These are phyloP conservation scores for Tipula lateralis DNA, from an alignment of 2,888 invertebrate genomes.

Conservation along the genomic window DNA sequence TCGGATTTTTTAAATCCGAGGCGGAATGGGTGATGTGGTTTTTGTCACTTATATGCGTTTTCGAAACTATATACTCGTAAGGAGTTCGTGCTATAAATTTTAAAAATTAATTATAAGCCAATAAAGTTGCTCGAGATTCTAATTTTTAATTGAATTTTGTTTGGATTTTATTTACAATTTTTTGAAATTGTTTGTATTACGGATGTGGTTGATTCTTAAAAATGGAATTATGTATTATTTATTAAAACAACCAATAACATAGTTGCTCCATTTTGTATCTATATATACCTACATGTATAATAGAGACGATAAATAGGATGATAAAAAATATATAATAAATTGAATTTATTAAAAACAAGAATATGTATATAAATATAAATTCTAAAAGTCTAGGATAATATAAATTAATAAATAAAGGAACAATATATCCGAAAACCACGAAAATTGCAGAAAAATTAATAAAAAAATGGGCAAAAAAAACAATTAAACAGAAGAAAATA, in stretches of 20 bases:
- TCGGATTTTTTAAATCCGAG: no score
- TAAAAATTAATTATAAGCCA: constrained; percentile 2
- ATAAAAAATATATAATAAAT: not conserved
- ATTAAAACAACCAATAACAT: not conserved
- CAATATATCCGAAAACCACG: not conserved
- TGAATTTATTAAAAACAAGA: constrained; percentile 24
- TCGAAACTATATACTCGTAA: not conserved
- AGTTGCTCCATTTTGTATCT: not conserved
- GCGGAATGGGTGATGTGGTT: not conserved
- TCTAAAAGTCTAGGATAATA: not conserved
- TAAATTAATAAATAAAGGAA: constrained; percentile 11
- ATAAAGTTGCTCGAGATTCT: not conserved
- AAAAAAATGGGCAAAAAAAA: not conserved
- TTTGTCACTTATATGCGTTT: not conserved
- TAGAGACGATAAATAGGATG: not conserved
- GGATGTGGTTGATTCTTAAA: constrained; percentile 19
- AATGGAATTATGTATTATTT: not conserved
- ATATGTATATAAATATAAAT: not conserved
- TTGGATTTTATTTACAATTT: not conserved
- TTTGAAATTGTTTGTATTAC: not conserved
- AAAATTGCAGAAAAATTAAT: not conserved
- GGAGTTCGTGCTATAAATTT: not conserved
- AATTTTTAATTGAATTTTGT: constrained; percentile 3
- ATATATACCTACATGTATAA: not conserved
- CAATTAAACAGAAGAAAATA: constrained; percentile 24